Base-by-base conservation (phyloP, 1,140 invertebrate species). In the Latrodectus geometricus region DNA sequence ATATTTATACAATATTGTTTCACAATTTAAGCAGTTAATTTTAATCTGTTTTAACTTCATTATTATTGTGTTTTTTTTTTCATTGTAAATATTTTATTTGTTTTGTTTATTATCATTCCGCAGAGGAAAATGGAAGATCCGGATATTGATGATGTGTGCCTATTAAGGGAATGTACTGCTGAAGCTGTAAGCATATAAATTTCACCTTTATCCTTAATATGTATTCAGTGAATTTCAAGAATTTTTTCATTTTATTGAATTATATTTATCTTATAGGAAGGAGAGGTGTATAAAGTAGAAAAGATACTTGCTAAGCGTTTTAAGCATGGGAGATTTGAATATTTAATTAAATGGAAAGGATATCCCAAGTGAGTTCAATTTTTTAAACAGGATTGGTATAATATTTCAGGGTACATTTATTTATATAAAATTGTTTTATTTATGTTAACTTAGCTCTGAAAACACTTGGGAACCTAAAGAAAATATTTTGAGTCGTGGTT, bases 381-480 rank as follows among this genome's bases (percentile, higher is more conserved):
- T n/a, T 35, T 61, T 61, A 14, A 17, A 14, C 17, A 17, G 0
- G 54, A 14, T 61, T 61, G 8, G 54, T 61, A 8, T 14, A 14
- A 8, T 14, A 61, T 61, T 11, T 61, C 8, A 61, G 2, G 0
- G 11, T 11, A 61, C 11, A 14, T 61, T 4, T 61, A 61, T 61
- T 61, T 61, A 61, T 61, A 61, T 8, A 61, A 61, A 61, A 11
- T 61, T 61, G 17, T 61, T 61, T 61, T 56, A 50, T 74, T 11
- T 17, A 66, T 76, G 52, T n/a, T n/a, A 23, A 49, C 49, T 21
- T 48, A 88, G 88, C 66, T 82, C 81, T 11, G 86, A 87, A 17
- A 89, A 89, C 35, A 96, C 95, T 35, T 97, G 96, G 96, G 95
- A 97, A 89, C 96, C 96, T 14, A 95, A 96, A 89, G 95, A 96